phyloP scores from a whole-genome alignment of 2,113 vertebrate genomes.

The Gobius niger region DNA sequence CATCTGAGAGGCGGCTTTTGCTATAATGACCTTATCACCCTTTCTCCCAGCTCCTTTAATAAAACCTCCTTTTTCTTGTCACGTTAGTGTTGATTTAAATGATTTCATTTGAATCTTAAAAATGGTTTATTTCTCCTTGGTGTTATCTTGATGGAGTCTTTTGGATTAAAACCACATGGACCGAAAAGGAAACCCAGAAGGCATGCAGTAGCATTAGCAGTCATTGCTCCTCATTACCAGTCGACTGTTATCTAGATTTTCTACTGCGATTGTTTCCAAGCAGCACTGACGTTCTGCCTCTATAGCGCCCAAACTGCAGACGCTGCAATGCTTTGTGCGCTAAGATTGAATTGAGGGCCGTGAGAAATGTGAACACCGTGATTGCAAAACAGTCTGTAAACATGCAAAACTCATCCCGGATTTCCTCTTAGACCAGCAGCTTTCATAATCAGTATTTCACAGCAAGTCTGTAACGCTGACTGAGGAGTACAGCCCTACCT shows the following conservation, averaged over 20 bases:
- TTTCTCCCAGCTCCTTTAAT: constrained; percentile 29
- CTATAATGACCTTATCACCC: constrained; percentile 36
- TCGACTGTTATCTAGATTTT: constrained; percentile 26
- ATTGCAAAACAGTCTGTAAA: no score
- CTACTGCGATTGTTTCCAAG: constrained; percentile 6
- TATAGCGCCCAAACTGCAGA: constrained; percentile 18
- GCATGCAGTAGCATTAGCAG: neutral
- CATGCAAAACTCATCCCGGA: no score
- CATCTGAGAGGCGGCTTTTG: constrained; percentile 56
- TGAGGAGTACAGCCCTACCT: constrained; percentile 70
- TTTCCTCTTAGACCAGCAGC: neutral
- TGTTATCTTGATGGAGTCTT: constrained; percentile 17
- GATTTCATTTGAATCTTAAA: constrained; percentile 13
- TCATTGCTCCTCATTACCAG: constrained; percentile 25
- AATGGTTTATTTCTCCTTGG: neutral
- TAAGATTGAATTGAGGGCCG: no score
- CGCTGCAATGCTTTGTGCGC: neutral
- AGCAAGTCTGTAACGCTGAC: neutral
- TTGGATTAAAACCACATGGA: constrained; percentile 31
- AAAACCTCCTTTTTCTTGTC: neutral
- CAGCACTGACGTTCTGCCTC: neutral
- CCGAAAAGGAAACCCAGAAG: constrained; percentile 19
- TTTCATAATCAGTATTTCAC: neutral
- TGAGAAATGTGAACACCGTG: no score
- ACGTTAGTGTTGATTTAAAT: constrained; percentile 16